Evolutionary conservation across 2,797 vertebrate species (phyloP), one percentile per base, ranked within the genome.

Genomic region (Crenuchus spilurus): DNA sequence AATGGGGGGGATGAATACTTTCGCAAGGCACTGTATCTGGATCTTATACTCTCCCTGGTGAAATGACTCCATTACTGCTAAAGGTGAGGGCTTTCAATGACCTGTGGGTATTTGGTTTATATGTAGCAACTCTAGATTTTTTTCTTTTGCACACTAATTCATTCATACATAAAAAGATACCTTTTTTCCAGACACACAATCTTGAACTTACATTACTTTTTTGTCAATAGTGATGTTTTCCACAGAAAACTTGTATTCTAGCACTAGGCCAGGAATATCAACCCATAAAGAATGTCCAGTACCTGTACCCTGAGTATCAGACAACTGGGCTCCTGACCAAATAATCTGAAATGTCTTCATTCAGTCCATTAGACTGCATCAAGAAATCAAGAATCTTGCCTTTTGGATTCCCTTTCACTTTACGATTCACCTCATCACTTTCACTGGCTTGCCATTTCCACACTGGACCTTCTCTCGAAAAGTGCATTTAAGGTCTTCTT

Each of bases 221-320:
- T 48, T 37, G 28, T 64, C 8, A 35, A 48, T 62, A 49, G 37
- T 75, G 14, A 26, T 22, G 20, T 33, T 64, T 70, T 70, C 30
- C 62, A 52, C 55, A 49, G 18, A 72, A 61, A 67, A 37, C 20
- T 28, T 60, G 51, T n/a, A 22, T 24, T 68, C 44, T 22, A 39
- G 41, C 22, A 39, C 33, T 39, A 52, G 20, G 49, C 18, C 42
- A 41, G 42, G 48, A 30, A 58, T 48, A 14, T 10, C 9, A 35
- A 16, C 14, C 11, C 35, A 24, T 24, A 42, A 68, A 22, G 28
- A 64, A 22, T 1, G 22, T 51, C 6, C n/a, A 31, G 35, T 39
- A 51, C 31, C 5, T 24, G 14, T 9, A 51, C 10, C 2, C 14
- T 37, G 20, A 48, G 6, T n/a, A 44, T 62, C 60, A 44, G 39